Evolutionary conservation across 2,797 vertebrate genomes (phyloP).

Genomic region (Eospalax fontanierii): DNA sequence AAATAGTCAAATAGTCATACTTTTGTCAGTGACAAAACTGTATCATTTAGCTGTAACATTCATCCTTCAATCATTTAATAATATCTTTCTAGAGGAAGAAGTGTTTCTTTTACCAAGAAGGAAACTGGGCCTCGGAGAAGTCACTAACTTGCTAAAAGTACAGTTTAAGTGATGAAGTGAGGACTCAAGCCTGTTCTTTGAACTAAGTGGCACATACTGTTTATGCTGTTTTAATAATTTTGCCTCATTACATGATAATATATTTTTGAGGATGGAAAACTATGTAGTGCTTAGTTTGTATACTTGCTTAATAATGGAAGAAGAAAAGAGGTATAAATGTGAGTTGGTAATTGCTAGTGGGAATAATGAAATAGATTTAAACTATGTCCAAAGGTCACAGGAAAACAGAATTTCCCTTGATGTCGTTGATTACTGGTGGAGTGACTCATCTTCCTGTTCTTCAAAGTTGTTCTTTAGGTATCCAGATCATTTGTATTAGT

Average conservation of each 20-base stretch:
- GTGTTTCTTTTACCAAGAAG: slow-evolving; percentile 31
- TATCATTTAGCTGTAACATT: no score
- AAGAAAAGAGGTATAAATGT: slow-evolving; percentile 50
- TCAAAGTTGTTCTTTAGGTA: slow-evolving; percentile 41
- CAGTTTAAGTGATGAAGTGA: slow-evolving; percentile 22
- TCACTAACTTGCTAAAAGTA: not conserved
- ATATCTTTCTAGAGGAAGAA: slow-evolving; percentile 31
- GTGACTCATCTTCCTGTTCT: slow-evolving; percentile 80
- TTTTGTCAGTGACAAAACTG: slow-evolving; percentile 21
- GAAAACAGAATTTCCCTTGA: slow-evolving; percentile 79
- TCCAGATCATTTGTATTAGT: slow-evolving; percentile 67
- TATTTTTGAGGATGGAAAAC: not conserved
- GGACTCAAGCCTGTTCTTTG: slow-evolving; percentile 47
- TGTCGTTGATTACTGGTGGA: slow-evolving; percentile 63
- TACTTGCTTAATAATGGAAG: slow-evolving; percentile 61
- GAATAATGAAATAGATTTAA: no score
- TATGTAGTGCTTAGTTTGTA: slow-evolving; percentile 54
- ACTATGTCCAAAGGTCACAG: slow-evolving; percentile 73
- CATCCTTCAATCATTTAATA: not conserved
- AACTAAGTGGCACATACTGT: not conserved
- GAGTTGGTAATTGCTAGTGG: slow-evolving; percentile 29
- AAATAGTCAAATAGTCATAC: slow-evolving; percentile 2
- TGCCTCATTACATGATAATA: not conserved
- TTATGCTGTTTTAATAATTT: not conserved
- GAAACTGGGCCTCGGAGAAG: slow-evolving; percentile 47